phyloP scores from a whole-genome alignment of 1,140 invertebrate species.

The Sminthurinus signatus region DNA sequence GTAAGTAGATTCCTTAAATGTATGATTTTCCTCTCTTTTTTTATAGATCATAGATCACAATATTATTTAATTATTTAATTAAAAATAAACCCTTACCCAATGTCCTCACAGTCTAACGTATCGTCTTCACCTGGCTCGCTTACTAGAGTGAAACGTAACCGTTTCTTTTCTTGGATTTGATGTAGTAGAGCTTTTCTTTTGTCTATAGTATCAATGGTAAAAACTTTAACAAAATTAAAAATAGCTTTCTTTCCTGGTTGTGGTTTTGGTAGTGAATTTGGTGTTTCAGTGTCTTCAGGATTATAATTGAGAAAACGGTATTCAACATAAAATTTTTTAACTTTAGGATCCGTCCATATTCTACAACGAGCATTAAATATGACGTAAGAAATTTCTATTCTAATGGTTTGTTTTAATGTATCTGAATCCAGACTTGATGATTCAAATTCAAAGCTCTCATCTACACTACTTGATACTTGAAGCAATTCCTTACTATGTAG shows the following conservation, averaged over 20 bases:
- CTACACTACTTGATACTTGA: not conserved
- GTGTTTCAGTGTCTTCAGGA: slow-evolving; percentile 18
- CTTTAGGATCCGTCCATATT: slow-evolving; percentile 2
- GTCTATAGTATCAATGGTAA: slow-evolving; percentile 20
- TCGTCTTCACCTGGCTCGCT: slow-evolving; percentile 21
- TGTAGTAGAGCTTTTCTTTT: not conserved
- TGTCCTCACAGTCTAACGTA: slow-evolving; percentile 22
- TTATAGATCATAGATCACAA: not conserved
- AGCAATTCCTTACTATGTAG: too few relatives aligned
- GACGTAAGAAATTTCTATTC: slow-evolving; percentile 16
- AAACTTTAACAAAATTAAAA: slow-evolving; percentile 24
- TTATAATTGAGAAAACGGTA: slow-evolving; percentile 18
- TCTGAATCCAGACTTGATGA: slow-evolving; percentile 3
- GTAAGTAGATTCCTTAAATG: too few relatives aligned
- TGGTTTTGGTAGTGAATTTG: slow-evolving; percentile 12
- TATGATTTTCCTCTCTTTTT: too few relatives aligned
- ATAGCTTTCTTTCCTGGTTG: slow-evolving; percentile 13
- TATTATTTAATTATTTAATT: too few relatives aligned
- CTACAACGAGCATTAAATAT: slow-evolving; percentile 1
- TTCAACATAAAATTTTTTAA: slow-evolving; percentile 23
- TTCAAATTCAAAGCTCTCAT: not conserved
- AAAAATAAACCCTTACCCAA: slow-evolving; percentile 12
- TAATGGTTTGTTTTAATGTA: not conserved
- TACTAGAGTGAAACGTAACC: slow-evolving; percentile 13
- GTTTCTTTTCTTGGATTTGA: not conserved